A percentile compares a stretch with the other conserved stretches of the same genome.
Evolutionary conservation across 2,113 vertebrate species (phyloP).

Genomic region (Dipodomys merriami): DNA sequence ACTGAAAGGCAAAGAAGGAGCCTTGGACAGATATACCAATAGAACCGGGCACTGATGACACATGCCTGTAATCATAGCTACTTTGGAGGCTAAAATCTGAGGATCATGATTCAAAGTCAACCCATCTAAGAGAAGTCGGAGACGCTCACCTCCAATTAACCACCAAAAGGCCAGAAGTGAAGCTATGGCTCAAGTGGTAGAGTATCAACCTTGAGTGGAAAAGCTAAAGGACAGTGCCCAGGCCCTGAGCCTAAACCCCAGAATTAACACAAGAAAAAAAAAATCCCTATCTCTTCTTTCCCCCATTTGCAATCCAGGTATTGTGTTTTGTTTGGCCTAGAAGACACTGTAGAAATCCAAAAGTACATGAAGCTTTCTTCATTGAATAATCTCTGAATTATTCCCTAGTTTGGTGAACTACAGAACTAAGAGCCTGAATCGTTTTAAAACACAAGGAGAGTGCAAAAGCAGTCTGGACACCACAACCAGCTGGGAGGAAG

Average conservation of each 20-base stretch:
- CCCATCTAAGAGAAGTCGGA: too few species aligned
- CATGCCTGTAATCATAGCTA: too few species aligned
- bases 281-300: too few species aligned
- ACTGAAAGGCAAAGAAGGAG: conserved; percentile 42
- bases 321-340: background rate
- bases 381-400: background rate
- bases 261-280: background rate
- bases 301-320: background rate
- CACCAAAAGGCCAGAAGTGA: too few species aligned
- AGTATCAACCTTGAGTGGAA: too few species aligned
- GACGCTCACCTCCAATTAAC: too few species aligned
- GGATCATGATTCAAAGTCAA: too few species aligned
- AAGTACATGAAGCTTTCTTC: background rate
- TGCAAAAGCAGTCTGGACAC: background rate
- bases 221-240: too few species aligned
- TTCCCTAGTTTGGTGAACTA: background rate
- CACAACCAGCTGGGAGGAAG: background rate
- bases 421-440: background rate
- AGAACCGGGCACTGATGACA: too few species aligned
- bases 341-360: conserved; percentile 6
- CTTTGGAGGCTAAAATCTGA: too few species aligned
- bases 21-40: background rate
- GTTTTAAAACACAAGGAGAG: background rate
- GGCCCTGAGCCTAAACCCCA: too few species aligned
- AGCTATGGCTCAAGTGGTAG: too few species aligned